A percentile compares a stretch with the other conserved stretches of the same genome.
phyloP scores from a whole-genome alignment of 2,888 invertebrate species.

The Mamestra brassicae region DNA sequence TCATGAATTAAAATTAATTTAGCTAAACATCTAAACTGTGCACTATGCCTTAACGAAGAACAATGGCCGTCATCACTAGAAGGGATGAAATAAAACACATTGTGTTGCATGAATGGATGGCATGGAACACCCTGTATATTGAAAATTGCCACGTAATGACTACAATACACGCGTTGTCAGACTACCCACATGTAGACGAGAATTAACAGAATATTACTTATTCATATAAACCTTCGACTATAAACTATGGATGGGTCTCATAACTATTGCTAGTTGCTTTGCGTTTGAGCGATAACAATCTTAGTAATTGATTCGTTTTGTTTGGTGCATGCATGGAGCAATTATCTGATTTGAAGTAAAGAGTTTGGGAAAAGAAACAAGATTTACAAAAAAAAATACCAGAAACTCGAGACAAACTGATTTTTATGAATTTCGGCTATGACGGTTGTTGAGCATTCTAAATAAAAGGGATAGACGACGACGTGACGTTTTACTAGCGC shows the following conservation, averaged over 20 bases:
- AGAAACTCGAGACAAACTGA: too few species aligned
- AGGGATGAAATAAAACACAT: conserved; percentile 54
- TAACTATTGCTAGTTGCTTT: conserved; percentile 15
- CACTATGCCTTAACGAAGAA: conserved; percentile 56
- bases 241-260: background rate
- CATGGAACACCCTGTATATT: conserved; percentile 46
- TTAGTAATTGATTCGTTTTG: conserved; percentile 8
- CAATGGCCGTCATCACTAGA: conserved; percentile 51
- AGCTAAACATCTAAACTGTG: conserved; percentile 29
- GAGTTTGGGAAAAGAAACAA: too few species aligned
- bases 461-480: too few species aligned
- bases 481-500: too few species aligned
- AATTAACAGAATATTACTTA: conserved; percentile 27
- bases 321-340: background rate
- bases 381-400: too few species aligned
- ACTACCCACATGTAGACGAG: conserved; percentile 6
- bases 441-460: too few species aligned
- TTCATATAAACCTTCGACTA: conserved; percentile 14
- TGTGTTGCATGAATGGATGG: conserved; percentile 51
- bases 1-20: background rate
- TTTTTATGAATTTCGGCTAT: too few species aligned
- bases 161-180: conserved; percentile 31
- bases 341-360: too few species aligned
- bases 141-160: conserved; percentile 57
- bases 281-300: conserved; percentile 3